Base-by-base conservation (phyloP, 2,113 vertebrate genomes). In the Notarius quadriscutis region DNA sequence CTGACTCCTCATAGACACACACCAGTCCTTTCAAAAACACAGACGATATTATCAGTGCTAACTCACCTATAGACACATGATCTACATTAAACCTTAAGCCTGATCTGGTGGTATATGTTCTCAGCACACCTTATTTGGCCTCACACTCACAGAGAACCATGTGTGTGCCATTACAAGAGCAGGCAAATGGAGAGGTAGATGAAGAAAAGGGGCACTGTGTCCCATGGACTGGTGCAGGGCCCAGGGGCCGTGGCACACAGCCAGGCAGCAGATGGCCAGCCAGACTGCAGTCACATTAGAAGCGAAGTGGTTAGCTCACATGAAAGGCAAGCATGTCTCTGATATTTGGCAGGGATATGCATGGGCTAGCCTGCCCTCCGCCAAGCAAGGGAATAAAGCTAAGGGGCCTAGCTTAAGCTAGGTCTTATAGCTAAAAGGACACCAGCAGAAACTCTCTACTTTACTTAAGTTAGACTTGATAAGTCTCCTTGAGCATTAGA, bases 231-330 rank as follows among this genome's bases (percentile, higher is more conserved):
- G 86, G 77, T 91, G 87, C 89, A 86, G 89, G 58, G 65, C 87
- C 87, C 88, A 81, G 69, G 87, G 90, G 34, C 75, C 65, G 71
- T 95, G 96, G 95, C 94, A 41, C n/a, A 22, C 83, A 90, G 94
- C 95, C 94, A 95, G 94, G 93, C 89, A 91, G 93, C 96, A 95
- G 96, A 95, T 95, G 94, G 94, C 90, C 89, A 88, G 87, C 92
- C 94, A 94, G 94, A 91, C 92, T 95, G 92, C 93, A 92, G 90
- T 92, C 92, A 92, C 92, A 90, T 90, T 95, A 92, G 91, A 87
- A 87, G 87, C 88, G 93, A 92, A 93, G 92, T 90, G 91, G 93
- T 93, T 93, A 89, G 91, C 62, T 86, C 84, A 92, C 91, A 92
- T 93, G 84, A 92, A 92, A 95, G 95, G 94, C 94, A 88, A 90